Evolutionary conservation across 1,140 invertebrate genomes (phyloP), one percentile per base, ranked within the genome.

Genomic region (Diachasmimorpha longicaudata): DNA sequence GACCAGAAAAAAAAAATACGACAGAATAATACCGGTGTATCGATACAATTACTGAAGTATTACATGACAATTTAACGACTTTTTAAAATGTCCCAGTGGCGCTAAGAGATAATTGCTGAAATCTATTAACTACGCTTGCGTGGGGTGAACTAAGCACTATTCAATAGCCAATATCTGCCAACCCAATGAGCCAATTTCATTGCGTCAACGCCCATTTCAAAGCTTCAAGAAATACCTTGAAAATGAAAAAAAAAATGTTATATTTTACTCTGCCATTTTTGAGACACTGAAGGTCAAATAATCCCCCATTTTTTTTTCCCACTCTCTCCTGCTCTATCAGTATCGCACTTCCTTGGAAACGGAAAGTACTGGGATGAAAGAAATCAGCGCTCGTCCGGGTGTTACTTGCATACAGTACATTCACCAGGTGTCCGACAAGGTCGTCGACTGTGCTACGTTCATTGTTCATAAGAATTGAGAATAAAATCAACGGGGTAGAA

Each of bases 321-420:
- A 31, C 31, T 31, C 31, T 63, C 48, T 16, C 14, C 6, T 19
- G 19, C 19, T 52, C 48, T 16, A 19, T 6, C 2, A 16, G 6
- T 11, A 25, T 63, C 19, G 58, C 23, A 63, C 58, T 63, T 25
- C 58, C 19, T 63, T 63, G 58, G 23, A 63, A 63, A 63, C 58
- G 58, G 58, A 63, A 63, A 63, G 58, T 63, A 63, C 21, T 14
- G 19, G 6, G 23, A 52, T 16, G 16, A 63, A 63, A 63, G 58
- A 63, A 63, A 63, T 63, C 19, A 58, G n/a, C 52, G 13, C 19
- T 63, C 58, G 58, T 63, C 58, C 58, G 58, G 58, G 58, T 63
- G 58, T 55, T 55, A 8, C 48, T 19, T 55, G 58, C 23, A 63
- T 31, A 31, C 21, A 23, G 58, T 63, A 63, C 58, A 63, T 63